Base-by-base conservation (phyloP, 2,888 invertebrate genomes). In the Parnassius apollo region DNA sequence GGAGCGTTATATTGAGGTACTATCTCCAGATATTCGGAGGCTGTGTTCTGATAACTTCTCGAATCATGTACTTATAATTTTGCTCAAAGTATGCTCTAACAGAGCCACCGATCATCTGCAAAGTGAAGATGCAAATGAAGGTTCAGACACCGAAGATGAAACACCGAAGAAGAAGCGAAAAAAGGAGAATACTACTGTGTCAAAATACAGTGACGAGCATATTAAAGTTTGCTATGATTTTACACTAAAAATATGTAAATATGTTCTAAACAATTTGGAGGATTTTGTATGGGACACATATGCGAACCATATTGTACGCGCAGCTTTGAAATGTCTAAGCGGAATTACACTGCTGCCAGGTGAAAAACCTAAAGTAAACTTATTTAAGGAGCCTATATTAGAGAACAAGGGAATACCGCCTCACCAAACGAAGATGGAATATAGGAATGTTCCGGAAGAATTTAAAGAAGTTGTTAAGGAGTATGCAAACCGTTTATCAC, bases 251-350 rank as follows among this genome's bases (percentile, higher is more conserved):
- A 88, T 96, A 3, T 93, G 95, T 65, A 95, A 94, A 85, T 97
- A 96, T 82, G 90, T 95, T 25, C 82, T 96, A 0, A 97, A 97
- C 80, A 97, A 97, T 87, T 87, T 96, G 64, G 97, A 97, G 78
- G 97, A 97, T 75, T 97, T 95, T 74, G 93, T 96, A 0, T 95
- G 94, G 93, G 96, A 97, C 77, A 86, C 88, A 0, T 96, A 95
- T 69, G 96, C 95, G 0, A 96, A 95, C 83, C 95, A 96, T 74
- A 93, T 97, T 7, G 87, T 97, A 68, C 93, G 97, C 57, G 94
- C 95, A 10, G 94, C 94, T 1, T 80, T 96, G n/a, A 93, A 94
- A 76, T 94, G 94, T 72, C 83, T 96, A 0, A 93, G 94, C 12
- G 96, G 96, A 1, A 91, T 96, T 11, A 93, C 94, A 0, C 85